phyloP scores from a whole-genome alignment of 2,888 invertebrate genomes.

The Bhutanitis thaidina region DNA sequence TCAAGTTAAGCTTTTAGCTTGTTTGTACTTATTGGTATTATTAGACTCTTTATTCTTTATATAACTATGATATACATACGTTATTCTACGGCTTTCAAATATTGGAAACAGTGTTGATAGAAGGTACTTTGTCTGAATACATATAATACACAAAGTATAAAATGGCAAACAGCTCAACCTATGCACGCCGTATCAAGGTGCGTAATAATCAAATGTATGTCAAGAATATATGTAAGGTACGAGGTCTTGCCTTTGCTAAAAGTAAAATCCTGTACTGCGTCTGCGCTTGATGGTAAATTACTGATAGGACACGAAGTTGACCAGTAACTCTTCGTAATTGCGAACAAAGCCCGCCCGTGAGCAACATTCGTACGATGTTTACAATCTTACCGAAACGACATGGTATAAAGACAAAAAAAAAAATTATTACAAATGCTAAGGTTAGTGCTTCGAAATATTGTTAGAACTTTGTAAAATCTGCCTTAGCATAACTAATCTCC shows the following conservation, averaged over 20 bases:
- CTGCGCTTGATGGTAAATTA: slow-evolving; percentile 12
- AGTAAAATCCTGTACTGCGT: slow-evolving; percentile 22
- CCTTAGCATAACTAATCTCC: too few relatives aligned
- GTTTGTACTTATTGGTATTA: too few relatives aligned
- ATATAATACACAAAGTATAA: too few relatives aligned
- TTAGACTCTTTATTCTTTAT: too few relatives aligned
- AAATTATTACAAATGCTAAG: slow-evolving; percentile 2
- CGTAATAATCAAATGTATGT: slow-evolving; percentile 28
- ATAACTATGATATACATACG: neutral
- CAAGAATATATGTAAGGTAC: slow-evolving; percentile 37
- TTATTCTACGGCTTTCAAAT: neutral
- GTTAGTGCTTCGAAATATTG: too few relatives aligned
- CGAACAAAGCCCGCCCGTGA: slow-evolving; percentile 15
- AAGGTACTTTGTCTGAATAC: too few relatives aligned
- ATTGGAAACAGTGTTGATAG: neutral
- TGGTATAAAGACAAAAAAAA: slow-evolving; percentile 3
- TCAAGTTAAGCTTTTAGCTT: too few relatives aligned
- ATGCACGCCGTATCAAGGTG: slow-evolving; percentile 4
- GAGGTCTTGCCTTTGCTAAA: slow-evolving; percentile 34
- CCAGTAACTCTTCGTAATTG: slow-evolving; percentile 10
- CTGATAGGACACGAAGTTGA: slow-evolving; percentile 32
- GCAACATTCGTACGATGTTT: slow-evolving; percentile 3
- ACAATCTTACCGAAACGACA: too few relatives aligned
- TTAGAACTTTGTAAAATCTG: too few relatives aligned
- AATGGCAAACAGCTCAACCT: neutral